Evolutionary conservation across 2,888 invertebrate species (phyloP), one percentile per base, ranked within the genome.

Genomic region (Volucella bombylans): DNA sequence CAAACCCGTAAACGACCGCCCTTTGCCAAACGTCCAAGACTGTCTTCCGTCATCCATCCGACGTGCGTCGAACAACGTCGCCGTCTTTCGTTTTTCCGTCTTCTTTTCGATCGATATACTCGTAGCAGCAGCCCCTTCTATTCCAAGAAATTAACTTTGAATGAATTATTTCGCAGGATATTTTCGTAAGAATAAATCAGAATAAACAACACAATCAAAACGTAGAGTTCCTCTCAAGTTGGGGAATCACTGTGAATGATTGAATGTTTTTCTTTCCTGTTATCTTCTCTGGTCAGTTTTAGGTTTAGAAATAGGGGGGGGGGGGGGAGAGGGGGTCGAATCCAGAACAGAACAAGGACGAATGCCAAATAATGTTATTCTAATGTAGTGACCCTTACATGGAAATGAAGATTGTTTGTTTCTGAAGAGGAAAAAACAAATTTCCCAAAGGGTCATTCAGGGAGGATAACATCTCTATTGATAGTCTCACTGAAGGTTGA

Each of bases 251-350:
- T 80, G 74, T 52, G 83, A 83, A 83, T 83, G 83, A 83, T 83
- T 83, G 83, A 83, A 83, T 83, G 83, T 83, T 83, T 83, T 83
- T 80, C 83, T 83, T 83, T 83, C 83, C 83, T 83, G 83, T 83
- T 83, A 80, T 83, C 80, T 80, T 67, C 59, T 61, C 74, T 65
- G 83, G 74, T 80, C 83, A 83, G 31, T 31, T 74, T 83, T 45
- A 54, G 68, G 45, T 31, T 49, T 47, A 31, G 68, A 79, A 72
- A 8, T 43, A 49, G 54, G 50, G 14, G 15, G 23, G 49, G 4
- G 41, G 43, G 55, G 18, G 15, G n/a, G 57, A 4, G 41, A 18
- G 50, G 18, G 12, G 64, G 49, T 55, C 49, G 57, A 15, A 55
- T 31, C 31, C 4, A 31, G 31, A 31, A 6, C 31, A 31, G 6